phyloP scores from a whole-genome alignment of 2,797 vertebrate species.

The Limnodromus scolopaceus region DNA sequence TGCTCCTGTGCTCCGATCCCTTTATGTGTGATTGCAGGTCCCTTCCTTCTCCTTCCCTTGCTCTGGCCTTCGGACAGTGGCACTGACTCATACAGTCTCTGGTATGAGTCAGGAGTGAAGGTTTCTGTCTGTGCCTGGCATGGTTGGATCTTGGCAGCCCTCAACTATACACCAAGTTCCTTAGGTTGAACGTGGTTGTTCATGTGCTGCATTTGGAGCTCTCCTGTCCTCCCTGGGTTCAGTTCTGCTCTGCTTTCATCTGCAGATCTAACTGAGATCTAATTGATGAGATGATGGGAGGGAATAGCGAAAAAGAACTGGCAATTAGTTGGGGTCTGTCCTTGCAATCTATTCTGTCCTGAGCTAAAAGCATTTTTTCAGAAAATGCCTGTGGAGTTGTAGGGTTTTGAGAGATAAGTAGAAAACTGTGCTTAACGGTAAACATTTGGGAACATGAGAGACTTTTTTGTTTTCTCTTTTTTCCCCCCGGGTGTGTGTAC shows the following conservation, averaged over 20 bases:
- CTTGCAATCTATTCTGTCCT: background rate
- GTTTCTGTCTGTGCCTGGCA: background rate
- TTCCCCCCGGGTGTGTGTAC: background rate
- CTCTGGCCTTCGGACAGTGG: background rate
- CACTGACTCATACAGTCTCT: background rate
- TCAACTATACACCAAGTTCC: background rate
- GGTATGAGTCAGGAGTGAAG: background rate
- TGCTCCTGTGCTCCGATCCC: background rate
- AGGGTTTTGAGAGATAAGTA: background rate
- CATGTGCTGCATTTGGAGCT: background rate
- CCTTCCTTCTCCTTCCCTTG: background rate
- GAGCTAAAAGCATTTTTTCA: background rate
- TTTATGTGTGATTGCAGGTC: background rate
- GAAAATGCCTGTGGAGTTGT: background rate
- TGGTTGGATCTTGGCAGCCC: background rate
- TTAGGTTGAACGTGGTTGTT: accelerated
- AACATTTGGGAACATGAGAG: background rate
- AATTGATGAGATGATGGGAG: background rate
- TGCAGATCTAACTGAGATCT: background rate
- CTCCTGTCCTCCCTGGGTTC: background rate
- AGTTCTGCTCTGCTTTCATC: background rate
- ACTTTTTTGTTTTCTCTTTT: background rate
- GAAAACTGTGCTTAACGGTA: background rate
- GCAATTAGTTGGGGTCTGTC: background rate
- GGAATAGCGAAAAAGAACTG: background rate